Percentiles rank a stretch among this genome's conserved stretches.
Evolutionary conservation across 2,113 vertebrate species (phyloP).

Genomic region (Oplegnathus fasciatus): DNA sequence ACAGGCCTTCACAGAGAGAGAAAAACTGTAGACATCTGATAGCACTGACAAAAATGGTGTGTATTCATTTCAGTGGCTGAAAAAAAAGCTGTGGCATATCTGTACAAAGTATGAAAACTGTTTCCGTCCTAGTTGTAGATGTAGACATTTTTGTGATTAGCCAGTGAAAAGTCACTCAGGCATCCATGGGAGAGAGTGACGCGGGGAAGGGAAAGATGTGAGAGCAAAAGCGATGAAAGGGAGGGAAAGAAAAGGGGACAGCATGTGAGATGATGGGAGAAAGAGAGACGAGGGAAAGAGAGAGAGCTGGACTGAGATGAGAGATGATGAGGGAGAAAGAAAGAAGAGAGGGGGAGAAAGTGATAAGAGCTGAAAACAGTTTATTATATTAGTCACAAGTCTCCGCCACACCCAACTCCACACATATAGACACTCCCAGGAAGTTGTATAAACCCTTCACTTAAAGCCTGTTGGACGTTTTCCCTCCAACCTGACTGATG

Average conservation of each 20-base stretch:
- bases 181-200: not conserved
- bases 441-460: not conserved
- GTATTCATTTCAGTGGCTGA: not conserved
- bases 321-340: not conserved
- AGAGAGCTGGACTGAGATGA: constrained; percentile 2
- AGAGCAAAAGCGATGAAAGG: constrained; percentile 16
- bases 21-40: not conserved
- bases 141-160: constrained; percentile 18
- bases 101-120: not conserved
- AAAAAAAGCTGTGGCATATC: not conserved
- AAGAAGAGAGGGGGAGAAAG: constrained; percentile 4
- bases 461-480: not conserved
- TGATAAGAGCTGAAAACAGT: not conserved
- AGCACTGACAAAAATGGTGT: not conserved
- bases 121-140: not conserved
- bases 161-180: constrained; percentile 1
- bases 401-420: not conserved
- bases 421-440: not conserved
- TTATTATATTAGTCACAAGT: constrained; percentile 16
- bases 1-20: not conserved
- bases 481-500: not conserved
- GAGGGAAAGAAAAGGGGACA: not conserved
- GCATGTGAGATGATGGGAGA: constrained; percentile 1
- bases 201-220: constrained; percentile 2
- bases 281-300: not conserved